These are phyloP conservation scores for Drosophila grimshawi DNA, from an alignment of 1,140 invertebrate species.

Conservation along the genomic window DNA sequence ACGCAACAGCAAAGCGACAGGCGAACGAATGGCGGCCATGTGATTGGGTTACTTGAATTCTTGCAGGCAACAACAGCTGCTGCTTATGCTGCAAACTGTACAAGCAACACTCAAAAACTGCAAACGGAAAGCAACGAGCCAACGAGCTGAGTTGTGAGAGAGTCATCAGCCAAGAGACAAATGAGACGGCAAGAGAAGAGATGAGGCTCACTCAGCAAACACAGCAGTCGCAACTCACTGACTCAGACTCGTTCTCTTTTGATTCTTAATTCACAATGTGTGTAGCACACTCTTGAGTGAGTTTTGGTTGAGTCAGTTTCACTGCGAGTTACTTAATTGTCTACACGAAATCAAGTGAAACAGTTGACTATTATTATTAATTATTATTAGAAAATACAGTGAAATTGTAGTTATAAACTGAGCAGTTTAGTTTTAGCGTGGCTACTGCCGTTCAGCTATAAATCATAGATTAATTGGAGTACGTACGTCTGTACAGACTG, in stretches of 20 bases:
- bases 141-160: not conserved
- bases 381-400: too few relatives aligned
- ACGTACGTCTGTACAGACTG: slow-evolving; percentile 8
- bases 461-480: slow-evolving; percentile 9
- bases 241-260: not conserved
- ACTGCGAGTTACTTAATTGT: not conserved
- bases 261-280: not conserved
- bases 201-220: not conserved
- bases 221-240: not conserved
- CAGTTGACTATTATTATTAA: too few relatives aligned
- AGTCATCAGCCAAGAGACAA: not conserved
- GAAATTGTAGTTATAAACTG: too few relatives aligned
- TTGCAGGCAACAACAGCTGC: slow-evolving; percentile 23
- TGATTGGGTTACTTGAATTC: slow-evolving; percentile 51
- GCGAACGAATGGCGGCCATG: slow-evolving; percentile 70
- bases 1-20: slow-evolving; percentile 53
- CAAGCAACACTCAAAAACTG: slow-evolving; percentile 47
- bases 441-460: too few relatives aligned
- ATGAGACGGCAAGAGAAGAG: not conserved
- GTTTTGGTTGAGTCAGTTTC: slow-evolving; percentile 4
- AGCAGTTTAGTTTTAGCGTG: too few relatives aligned
- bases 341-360: too few relatives aligned
- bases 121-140: slow-evolving; percentile 16
- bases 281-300: slow-evolving; percentile 1
- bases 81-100: slow-evolving; percentile 53